Evolutionary conservation across 2,888 invertebrate species (phyloP).

Genomic region (Apantesis nais): DNA sequence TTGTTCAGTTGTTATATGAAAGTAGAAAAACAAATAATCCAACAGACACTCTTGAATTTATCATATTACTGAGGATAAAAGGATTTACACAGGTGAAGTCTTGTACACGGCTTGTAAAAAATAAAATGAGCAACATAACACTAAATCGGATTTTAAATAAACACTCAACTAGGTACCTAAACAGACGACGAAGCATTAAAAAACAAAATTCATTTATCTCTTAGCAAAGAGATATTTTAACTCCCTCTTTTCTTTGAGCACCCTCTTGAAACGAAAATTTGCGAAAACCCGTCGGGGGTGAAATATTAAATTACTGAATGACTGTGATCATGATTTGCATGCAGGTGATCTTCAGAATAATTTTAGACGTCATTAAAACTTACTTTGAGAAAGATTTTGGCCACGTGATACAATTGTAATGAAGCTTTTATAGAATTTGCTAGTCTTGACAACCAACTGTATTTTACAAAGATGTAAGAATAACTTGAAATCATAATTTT

Average conservation of each 20-base stretch:
- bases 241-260: conserved; percentile 54
- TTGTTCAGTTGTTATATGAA: not conserved
- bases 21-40: not conserved
- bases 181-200: conserved; percentile 40
- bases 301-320: conserved; percentile 52
- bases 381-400: conserved; percentile 45
- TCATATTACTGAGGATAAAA: not conserved
- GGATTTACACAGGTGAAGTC: not conserved
- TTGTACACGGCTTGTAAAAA: conserved; percentile 3
- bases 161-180: conserved; percentile 27
- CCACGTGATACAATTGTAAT: conserved; percentile 22
- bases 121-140: conserved; percentile 23
- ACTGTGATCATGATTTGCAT: conserved; percentile 57
- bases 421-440: conserved; percentile 16
- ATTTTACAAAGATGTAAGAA: not conserved
- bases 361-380: conserved; percentile 65
- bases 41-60: not conserved
- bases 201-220: conserved; percentile 64
- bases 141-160: conserved; percentile 33
- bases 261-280: conserved; percentile 53
- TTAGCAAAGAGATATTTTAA: conserved; percentile 58
- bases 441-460: not conserved
- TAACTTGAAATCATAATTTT: not conserved
- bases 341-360: conserved; percentile 58
- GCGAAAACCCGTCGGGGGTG: conserved; percentile 44